These are phyloP conservation scores for Pyrocoelia pectoralis DNA, from an alignment of 2,888 invertebrate genomes.

Conservation along the genomic window DNA sequence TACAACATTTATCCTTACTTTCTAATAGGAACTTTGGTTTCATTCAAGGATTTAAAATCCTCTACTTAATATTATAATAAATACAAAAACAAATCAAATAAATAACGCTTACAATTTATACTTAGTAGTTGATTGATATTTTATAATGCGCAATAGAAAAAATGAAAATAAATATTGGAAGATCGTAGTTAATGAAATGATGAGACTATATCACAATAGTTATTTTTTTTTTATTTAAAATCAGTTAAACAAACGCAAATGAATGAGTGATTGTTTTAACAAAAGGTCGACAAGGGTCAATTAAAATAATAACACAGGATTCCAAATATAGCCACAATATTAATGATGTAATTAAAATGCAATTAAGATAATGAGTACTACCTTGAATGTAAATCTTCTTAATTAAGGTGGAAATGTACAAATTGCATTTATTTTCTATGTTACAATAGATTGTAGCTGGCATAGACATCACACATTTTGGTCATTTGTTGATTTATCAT, in stretches of 20 bases:
- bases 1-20: slow-evolving; percentile 47
- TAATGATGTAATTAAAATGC: slow-evolving; percentile 30
- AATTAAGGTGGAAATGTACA: slow-evolving; percentile 35
- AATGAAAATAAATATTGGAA: slow-evolving; percentile 17
- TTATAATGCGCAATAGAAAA: neutral
- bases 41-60: slow-evolving; percentile 61
- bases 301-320: slow-evolving; percentile 28
- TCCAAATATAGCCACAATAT: slow-evolving; percentile 25
- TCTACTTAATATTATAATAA: slow-evolving; percentile 43
- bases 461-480: slow-evolving; percentile 41
- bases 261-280: neutral
- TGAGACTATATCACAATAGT: slow-evolving; percentile 6
- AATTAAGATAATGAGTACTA: slow-evolving; percentile 35
- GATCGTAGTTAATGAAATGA: slow-evolving; percentile 1
- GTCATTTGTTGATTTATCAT: slow-evolving; percentile 38
- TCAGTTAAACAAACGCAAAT: neutral
- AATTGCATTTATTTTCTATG: slow-evolving; percentile 35
- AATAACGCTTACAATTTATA: slow-evolving; percentile 1
- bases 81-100: slow-evolving; percentile 24
- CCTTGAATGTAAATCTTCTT: slow-evolving; percentile 32
- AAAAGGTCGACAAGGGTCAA: slow-evolving; percentile 16
- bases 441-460: slow-evolving; percentile 37
- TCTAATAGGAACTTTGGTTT: slow-evolving; percentile 71
- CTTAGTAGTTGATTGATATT: neutral
- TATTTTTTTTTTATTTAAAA: neutral